A percentile compares a stretch with the other conserved stretches of the same genome.
Conservation (phyloP, 2,113 vertebrate genomes). For the Calonectris borealis region DNA sequence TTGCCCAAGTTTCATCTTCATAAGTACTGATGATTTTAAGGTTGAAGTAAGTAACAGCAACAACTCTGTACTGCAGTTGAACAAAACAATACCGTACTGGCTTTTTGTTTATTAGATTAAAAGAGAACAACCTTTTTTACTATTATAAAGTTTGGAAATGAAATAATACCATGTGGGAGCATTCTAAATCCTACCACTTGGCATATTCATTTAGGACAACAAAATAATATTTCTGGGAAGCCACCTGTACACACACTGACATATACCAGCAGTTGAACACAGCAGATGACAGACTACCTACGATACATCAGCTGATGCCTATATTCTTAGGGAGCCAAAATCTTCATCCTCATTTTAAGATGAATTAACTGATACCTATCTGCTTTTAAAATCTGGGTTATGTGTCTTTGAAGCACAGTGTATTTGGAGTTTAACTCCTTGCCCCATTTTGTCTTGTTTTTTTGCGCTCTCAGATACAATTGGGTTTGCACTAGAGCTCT, state of each 20-base stretch:
- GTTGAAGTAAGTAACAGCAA: background rate
- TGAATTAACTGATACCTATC: background rate
- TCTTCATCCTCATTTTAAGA: background rate
- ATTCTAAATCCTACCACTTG: background rate
- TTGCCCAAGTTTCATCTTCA: background rate
- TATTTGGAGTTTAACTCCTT: background rate
- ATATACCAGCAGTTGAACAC: background rate
- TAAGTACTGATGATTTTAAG: background rate
- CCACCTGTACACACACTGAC: background rate
- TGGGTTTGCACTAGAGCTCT: background rate
- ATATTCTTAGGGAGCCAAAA: background rate
- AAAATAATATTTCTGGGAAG: background rate
- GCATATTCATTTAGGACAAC: background rate
- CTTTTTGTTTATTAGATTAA: background rate
- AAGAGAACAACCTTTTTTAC: background rate
- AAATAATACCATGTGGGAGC: background rate
- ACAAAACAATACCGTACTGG: background rate
- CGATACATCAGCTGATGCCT: background rate
- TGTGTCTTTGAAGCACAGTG: background rate
- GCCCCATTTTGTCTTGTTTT: background rate
- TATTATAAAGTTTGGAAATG: background rate
- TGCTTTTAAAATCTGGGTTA: background rate
- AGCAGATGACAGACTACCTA: background rate
- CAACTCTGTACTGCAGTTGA: background rate
- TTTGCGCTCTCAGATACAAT: background rate